Evolutionary conservation across 2,888 invertebrate species (phyloP), one percentile per base, ranked within the genome.

Genomic region (Thera britannica): DNA sequence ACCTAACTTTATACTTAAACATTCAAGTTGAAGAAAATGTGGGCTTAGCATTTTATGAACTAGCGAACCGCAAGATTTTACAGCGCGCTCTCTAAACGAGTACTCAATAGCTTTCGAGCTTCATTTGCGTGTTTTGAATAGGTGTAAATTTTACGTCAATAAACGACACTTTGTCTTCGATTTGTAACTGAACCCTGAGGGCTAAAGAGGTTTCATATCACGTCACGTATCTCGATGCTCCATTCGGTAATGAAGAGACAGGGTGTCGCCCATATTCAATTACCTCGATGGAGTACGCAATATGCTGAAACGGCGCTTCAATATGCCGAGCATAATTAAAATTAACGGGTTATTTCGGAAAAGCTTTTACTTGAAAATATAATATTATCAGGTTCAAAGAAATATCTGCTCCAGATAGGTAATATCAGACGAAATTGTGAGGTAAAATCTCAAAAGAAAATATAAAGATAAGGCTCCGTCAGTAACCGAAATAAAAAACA

Each of bases 231-330:
- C 72, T 74, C 73, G 76, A 79, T 77, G 78, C 72, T 72, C 77
- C 74, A 81, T 76, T 77, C 74, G 66, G 76, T 82, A 78, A 81
- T 77, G 75, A 79, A 75, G 73, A 75, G 73, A 77, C 77, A 58
- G 77, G 79, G 77, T 77, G 79, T 75, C 78, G 80, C 76, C 75
- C 71, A 80, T 76, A 84, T 84, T 83, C 73, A 84, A 86, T 86
- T 84, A 83, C 70, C 70, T 68, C 75, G 77, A 83, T 77, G 75
- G 74, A 55, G 2, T 52, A 11, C 11, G 51, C 34, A 34, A 23
- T 7, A 51, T 9, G 52, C 52, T 51, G 12, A 9, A 34, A 34
- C 52, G 5, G 7, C 23, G 51, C 51, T 51, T 51, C 52, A 34
- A 34, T 52, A 52, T 9, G 52, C 9, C 7, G 1, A 2, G 52